A percentile compares a stretch with the other conserved stretches of the same genome.
Conservation (phyloP, 2,797 vertebrate species). For the Anguilla anguilla region DNA sequence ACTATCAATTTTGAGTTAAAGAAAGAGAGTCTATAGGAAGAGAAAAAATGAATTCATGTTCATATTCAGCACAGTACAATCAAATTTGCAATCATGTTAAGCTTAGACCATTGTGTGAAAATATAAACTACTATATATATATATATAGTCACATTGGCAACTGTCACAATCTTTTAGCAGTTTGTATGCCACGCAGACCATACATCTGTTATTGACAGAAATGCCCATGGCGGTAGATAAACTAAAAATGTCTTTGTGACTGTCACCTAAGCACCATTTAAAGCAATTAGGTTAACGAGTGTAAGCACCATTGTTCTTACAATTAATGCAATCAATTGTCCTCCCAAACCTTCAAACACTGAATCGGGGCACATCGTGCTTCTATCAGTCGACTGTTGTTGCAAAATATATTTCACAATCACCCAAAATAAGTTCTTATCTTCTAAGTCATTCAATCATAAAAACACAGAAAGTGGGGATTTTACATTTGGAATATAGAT, state of each 20-base stretch:
- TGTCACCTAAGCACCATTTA: background rate
- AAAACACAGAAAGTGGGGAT: background rate
- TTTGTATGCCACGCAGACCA: background rate
- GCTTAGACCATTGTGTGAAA: no score
- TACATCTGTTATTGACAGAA: background rate
- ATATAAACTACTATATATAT: no score
- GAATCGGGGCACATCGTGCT: constrained; percentile 27
- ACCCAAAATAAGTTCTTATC: background rate
- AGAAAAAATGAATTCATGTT: constrained; percentile 23
- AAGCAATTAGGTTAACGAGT: no score
- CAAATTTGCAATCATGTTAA: background rate
- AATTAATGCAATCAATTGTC: constrained; percentile 20
- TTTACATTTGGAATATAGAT: background rate
- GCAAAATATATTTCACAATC: constrained; percentile 27
- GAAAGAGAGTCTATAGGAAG: background rate
- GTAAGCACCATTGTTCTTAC: background rate
- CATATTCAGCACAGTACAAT: constrained; percentile 2
- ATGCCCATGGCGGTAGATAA: background rate
- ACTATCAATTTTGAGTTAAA: background rate
- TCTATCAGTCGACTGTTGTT: constrained; percentile 26
- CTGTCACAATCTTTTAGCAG: background rate
- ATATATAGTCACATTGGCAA: background rate
- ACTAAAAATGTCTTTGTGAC: background rate
- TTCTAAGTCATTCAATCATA: no score
- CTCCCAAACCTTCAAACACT: background rate